phyloP scores from a whole-genome alignment of 2,888 invertebrate genomes.

The Drosophila sordidapex region DNA sequence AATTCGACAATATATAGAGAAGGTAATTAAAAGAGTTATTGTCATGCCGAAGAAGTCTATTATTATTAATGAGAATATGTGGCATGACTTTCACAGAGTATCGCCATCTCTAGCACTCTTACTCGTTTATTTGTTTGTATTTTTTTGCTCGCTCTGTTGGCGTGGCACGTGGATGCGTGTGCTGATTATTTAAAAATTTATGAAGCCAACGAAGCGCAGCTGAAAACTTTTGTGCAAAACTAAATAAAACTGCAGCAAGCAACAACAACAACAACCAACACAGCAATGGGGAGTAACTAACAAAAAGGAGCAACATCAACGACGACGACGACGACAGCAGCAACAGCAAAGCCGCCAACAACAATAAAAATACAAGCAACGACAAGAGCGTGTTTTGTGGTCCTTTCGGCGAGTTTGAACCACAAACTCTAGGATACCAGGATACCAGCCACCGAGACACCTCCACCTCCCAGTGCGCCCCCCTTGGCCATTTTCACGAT shows the following conservation, averaged over 20 bases:
- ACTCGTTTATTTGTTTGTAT: not conserved
- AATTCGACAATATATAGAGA: not conserved
- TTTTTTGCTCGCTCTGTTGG: slow-evolving; percentile 5
- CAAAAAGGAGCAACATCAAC: slow-evolving; percentile 59
- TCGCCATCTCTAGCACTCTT: no score
- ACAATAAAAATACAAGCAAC: slow-evolving; percentile 37
- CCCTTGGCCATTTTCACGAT: slow-evolving; percentile 29
- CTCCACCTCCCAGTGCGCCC: not conserved
- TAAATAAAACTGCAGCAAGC: slow-evolving; percentile 72
- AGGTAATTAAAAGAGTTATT: not conserved
- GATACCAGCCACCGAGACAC: slow-evolving; percentile 40
- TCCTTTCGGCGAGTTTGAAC: slow-evolving; percentile 61
- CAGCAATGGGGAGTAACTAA: slow-evolving; percentile 51
- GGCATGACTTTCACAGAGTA: not conserved
- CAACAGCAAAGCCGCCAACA: slow-evolving; percentile 37
- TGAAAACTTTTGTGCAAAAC: slow-evolving; percentile 77
- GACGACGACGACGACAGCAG: slow-evolving; percentile 25
- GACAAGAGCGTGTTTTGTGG: slow-evolving; percentile 49
- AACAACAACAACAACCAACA: slow-evolving; percentile 23
- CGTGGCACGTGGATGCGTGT: slow-evolving; percentile 72
- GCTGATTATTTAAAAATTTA: slow-evolving; percentile 81
- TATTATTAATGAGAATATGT: not conserved
- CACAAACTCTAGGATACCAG: slow-evolving; percentile 50
- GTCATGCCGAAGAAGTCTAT: not conserved
- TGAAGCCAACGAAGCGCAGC: slow-evolving; percentile 78